Evolutionary conservation across 2,888 invertebrate species (phyloP).

Genomic region (Amphipoea oculea): DNA sequence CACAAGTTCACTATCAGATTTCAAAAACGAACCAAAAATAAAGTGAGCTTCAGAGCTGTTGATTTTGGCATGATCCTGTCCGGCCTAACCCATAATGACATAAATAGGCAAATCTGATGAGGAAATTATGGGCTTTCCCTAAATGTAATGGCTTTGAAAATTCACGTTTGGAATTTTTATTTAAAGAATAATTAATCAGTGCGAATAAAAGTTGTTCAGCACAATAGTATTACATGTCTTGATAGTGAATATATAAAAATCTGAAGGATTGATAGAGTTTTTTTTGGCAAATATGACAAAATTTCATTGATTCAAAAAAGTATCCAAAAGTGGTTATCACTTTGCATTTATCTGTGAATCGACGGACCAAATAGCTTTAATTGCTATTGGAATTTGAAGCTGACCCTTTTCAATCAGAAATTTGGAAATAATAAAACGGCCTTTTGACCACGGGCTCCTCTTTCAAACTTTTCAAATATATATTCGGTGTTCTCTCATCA

Average conservation of each 20-base stretch:
- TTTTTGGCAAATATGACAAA: not conserved
- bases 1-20: not conserved
- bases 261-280: not conserved
- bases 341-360: not conserved
- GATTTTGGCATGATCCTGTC: not conserved
- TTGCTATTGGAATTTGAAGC: not conserved
- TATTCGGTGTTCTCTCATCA: not conserved
- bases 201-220: not conserved
- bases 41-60: not conserved
- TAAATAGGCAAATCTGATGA: not conserved
- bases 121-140: not conserved
- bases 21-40: not conserved
- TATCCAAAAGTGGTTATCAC: not conserved
- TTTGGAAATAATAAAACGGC: not conserved
- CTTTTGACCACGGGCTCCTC: not conserved
- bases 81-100: not conserved
- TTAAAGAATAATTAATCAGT: not conserved
- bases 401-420: not conserved
- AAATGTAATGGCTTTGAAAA: not conserved
- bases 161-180: not conserved
- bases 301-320: not conserved
- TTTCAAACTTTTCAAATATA: not conserved
- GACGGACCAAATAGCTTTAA: not conserved
- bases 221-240: not conserved
- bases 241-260: not conserved